phyloP scores from a whole-genome alignment of 2,888 invertebrate genomes.

The Cheilosia urbana region DNA sequence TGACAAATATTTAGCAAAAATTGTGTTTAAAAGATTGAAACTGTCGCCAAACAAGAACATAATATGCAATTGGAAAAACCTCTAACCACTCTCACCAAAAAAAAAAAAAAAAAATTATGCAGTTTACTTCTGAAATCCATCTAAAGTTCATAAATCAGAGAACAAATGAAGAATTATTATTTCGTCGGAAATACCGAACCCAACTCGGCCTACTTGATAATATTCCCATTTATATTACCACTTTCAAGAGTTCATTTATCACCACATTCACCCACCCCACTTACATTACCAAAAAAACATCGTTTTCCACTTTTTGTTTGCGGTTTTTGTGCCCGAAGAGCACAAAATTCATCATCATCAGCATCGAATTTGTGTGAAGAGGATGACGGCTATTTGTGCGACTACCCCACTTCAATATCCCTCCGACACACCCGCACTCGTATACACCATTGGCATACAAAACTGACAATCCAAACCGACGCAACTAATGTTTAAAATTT shows the following conservation, averaged over 20 bases:
- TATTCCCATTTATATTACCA: neutral
- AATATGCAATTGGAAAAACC: too few species aligned
- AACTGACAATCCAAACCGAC: constrained; percentile 31
- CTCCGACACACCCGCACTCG: constrained; percentile 1
- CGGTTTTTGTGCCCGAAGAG: constrained; percentile 42
- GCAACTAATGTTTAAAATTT: constrained; percentile 52
- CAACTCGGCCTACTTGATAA: neutral
- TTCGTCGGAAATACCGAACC: neutral
- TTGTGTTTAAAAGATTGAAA: too few species aligned
- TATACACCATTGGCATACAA: constrained; percentile 42
- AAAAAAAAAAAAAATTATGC: too few species aligned
- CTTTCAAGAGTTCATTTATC: constrained; percentile 49
- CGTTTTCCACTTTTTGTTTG: constrained; percentile 61
- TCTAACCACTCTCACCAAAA: too few species aligned
- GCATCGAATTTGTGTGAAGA: constrained; percentile 43
- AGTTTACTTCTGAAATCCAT: too few species aligned
- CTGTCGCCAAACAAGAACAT: too few species aligned
- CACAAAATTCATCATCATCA: constrained; percentile 65
- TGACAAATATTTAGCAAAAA: too few species aligned
- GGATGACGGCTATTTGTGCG: constrained; percentile 33
- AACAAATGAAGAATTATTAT: too few species aligned
- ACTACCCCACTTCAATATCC: constrained; percentile 38
- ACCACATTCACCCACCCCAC: constrained; percentile 10
- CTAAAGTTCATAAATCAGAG: too few species aligned
- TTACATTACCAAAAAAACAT: constrained; percentile 49